Percentiles rank a stretch among this genome's conserved stretches.
Evolutionary conservation across 1,140 invertebrate genomes (phyloP).

Genomic region (Bactericera cockerelli): DNA sequence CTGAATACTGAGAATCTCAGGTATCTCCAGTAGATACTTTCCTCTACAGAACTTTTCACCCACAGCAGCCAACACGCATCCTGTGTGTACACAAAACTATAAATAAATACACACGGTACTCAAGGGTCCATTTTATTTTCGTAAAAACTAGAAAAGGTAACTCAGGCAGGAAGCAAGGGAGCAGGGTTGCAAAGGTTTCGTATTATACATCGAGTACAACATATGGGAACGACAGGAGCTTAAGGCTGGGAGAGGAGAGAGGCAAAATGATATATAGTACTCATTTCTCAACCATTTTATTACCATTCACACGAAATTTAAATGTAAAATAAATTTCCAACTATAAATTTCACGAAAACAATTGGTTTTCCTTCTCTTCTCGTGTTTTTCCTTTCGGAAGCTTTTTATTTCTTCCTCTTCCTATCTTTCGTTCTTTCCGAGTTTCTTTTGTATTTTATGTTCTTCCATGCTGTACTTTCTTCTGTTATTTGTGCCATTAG

Average conservation of each 20-base stretch:
- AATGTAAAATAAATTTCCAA: conserved; percentile 7
- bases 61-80: no score
- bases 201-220: neutral
- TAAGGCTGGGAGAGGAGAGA: conserved; percentile 3
- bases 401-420: neutral
- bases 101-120: no score
- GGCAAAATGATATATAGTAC: neutral
- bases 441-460: no score
- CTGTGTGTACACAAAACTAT: no score
- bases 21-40: no score
- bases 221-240: neutral
- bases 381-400: neutral
- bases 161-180: neutral
- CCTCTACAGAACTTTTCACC: no score
- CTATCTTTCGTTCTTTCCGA: no score
- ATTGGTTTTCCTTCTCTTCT: conserved; percentile 4
- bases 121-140: no score
- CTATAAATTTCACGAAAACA: conserved; percentile 1
- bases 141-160: no score
- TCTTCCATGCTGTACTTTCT: no score
- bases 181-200: neutral
- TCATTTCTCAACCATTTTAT: conserved; percentile 5
- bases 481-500: no score
- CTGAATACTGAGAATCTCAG: no score
- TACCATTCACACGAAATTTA: conserved; percentile 8